Evolutionary conservation across 2,888 invertebrate species (phyloP).

Genomic region (Heteropelma amictum): DNA sequence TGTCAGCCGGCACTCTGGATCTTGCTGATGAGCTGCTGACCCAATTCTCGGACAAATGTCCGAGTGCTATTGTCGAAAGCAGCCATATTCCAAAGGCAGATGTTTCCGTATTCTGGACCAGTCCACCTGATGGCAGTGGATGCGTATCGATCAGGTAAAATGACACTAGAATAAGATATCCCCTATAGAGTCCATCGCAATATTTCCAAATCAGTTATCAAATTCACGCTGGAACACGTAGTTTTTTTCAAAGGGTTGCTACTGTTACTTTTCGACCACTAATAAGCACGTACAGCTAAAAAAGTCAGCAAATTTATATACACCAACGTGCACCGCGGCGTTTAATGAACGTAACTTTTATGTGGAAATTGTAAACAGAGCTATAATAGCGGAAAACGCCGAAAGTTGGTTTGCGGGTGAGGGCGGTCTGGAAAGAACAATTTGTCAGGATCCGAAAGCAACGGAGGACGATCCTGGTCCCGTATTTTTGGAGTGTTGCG

Average conservation of each 20-base stretch:
- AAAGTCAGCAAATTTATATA: no score
- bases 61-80: constrained; percentile 90
- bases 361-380: constrained; percentile 79
- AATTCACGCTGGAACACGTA: no score
- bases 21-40: constrained; percentile 80
- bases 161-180: neutral
- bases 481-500: constrained; percentile 85
- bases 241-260: no score
- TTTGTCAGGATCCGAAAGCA: constrained; percentile 87
- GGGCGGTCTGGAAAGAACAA: constrained; percentile 86
- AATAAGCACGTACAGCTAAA: no score
- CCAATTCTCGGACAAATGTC: constrained; percentile 89
- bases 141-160: constrained; percentile 90
- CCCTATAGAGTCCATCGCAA: neutral
- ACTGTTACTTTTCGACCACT: no score
- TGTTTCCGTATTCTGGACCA: constrained; percentile 93
- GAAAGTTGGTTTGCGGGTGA: constrained; percentile 94
- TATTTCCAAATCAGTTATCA: no score
- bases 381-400: constrained; percentile 90
- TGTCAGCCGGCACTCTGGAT: constrained; percentile 73
- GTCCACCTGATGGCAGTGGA: constrained; percentile 90
- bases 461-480: constrained; percentile 80
- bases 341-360: neutral
- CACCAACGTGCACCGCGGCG: no score
- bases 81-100: constrained; percentile 90